phyloP scores from a whole-genome alignment of 2,888 invertebrate genomes.

The Cremastobaeus sp. region DNA sequence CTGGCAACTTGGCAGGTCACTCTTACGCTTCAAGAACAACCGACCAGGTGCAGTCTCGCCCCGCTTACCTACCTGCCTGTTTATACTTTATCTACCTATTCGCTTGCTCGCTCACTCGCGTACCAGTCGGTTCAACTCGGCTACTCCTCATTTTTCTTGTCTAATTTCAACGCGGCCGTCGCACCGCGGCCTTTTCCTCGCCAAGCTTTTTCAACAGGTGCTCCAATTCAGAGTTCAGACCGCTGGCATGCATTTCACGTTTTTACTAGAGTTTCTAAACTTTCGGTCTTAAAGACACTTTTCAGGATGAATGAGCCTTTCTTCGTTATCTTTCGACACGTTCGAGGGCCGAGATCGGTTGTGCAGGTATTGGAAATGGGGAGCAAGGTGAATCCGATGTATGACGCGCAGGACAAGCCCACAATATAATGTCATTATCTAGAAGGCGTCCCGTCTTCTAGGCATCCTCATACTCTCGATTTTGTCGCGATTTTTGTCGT shows the following conservation, averaged over 20 bases:
- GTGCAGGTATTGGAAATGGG: conserved; percentile 11
- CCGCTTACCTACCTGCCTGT: conserved; percentile 69
- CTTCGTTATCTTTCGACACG: neutral
- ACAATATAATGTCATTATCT: too few relatives aligned
- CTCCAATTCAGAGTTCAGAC: neutral
- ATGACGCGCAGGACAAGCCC: conserved; percentile 25
- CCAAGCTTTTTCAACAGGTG: neutral
- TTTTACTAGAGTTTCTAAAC: too few relatives aligned
- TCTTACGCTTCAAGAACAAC: conserved; percentile 66
- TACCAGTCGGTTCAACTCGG: conserved; percentile 37
- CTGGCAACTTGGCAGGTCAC: conserved; percentile 70
- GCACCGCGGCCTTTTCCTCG: conserved; percentile 1
- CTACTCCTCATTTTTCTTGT: conserved; percentile 48
- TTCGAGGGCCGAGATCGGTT: neutral
- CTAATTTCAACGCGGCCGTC: conserved; percentile 43
- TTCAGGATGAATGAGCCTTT: neutral
- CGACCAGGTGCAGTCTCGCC: conserved; percentile 72
- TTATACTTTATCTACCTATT: conserved; percentile 44
- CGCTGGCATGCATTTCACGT: too few relatives aligned
- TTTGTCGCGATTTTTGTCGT: too few relatives aligned
- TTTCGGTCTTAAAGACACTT: neutral
- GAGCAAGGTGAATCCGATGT: conserved; percentile 36
- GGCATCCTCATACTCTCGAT: too few relatives aligned
- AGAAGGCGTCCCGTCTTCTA: too few relatives aligned
- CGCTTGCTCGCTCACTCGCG: conserved; percentile 25